phyloP scores from a whole-genome alignment of 2,113 vertebrate species.

The Psophia crepitans region DNA sequence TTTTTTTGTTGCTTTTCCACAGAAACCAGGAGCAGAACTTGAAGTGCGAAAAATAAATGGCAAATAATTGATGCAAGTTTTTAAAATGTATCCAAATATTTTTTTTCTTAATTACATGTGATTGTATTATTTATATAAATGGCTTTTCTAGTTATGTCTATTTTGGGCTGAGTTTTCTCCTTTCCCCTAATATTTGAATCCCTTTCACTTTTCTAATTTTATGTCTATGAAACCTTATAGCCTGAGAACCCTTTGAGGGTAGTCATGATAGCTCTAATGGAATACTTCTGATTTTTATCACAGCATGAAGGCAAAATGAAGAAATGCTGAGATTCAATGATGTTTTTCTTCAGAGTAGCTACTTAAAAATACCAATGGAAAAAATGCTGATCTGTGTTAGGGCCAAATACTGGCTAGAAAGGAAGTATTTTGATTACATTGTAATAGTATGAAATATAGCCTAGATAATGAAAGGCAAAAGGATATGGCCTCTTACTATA shows the following conservation, averaged over 20 bases:
- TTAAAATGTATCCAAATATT: not conserved
- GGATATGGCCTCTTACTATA: conserved; percentile 49
- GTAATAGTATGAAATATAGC: conserved; percentile 64
- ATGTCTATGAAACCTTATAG: conserved; percentile 55
- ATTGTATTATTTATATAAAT: not conserved
- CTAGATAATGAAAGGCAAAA: conserved; percentile 63
- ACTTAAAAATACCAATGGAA: conserved; percentile 49
- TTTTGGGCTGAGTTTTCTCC: not conserved
- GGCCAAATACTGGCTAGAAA: conserved; percentile 52
- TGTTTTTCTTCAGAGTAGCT: conserved; percentile 7
- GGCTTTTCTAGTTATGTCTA: not conserved
- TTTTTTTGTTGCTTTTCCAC: not conserved
- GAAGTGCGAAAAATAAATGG: not conserved
- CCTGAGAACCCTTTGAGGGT: conserved; percentile 32
- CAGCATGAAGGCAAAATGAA: conserved; percentile 9
- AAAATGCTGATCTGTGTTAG: conserved; percentile 28
- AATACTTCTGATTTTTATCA: conserved; percentile 3
- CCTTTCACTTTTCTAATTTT: conserved; percentile 32
- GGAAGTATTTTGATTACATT: conserved; percentile 59
- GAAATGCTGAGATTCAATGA: not conserved
- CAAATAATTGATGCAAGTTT: not conserved
- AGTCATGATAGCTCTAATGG: conserved; percentile 20
- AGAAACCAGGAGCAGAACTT: not conserved
- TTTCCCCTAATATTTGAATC: conserved; percentile 27
- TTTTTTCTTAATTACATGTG: not conserved